Conservation (phyloP, 64 coral and sea anemone genomes). For the Montipora capricornis region DNA sequence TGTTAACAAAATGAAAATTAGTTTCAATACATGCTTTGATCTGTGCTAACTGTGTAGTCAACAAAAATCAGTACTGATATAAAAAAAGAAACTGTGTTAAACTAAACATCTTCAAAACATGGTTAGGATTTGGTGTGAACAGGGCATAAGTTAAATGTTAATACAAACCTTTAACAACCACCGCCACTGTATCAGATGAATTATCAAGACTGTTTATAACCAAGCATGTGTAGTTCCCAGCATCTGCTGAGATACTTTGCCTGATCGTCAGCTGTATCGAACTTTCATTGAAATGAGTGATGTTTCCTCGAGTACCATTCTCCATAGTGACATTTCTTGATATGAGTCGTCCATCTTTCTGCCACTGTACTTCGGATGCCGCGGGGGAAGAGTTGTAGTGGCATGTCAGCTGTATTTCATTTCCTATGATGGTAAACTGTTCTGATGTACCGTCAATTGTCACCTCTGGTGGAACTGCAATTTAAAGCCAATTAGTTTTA, state of each 20-base stretch:
- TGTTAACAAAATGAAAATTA: too few relatives aligned
- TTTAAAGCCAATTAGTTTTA: background rate
- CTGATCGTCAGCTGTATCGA: background rate
- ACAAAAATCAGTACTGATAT: too few relatives aligned
- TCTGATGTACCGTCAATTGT: background rate
- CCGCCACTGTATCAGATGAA: background rate
- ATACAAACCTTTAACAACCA: slow-evolving; percentile 24
- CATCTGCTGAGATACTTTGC: background rate
- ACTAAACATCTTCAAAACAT: too few relatives aligned
- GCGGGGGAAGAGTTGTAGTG: slow-evolving; percentile 16
- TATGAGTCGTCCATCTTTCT: background rate
- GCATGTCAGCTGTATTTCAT: slow-evolving; percentile 7
- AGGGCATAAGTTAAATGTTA: background rate
- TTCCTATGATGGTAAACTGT: background rate
- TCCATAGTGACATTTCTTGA: background rate
- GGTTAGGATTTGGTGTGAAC: too few relatives aligned
- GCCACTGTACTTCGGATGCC: slow-evolving; percentile 4
- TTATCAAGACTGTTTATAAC: slow-evolving; percentile 1
- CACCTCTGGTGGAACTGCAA: slow-evolving; percentile 17
- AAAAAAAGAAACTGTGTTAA: too few relatives aligned
- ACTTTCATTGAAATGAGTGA: slow-evolving; percentile 2
- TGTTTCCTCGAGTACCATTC: background rate
- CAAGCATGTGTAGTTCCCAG: background rate
- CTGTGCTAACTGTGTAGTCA: too few relatives aligned
- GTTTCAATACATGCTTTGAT: too few relatives aligned